A percentile compares a stretch with the other conserved stretches of the same genome.
These are phyloP conservation scores for Zaprionus obscuricornis DNA, from an alignment of 2,888 invertebrate genomes.

Conservation along the genomic window DNA sequence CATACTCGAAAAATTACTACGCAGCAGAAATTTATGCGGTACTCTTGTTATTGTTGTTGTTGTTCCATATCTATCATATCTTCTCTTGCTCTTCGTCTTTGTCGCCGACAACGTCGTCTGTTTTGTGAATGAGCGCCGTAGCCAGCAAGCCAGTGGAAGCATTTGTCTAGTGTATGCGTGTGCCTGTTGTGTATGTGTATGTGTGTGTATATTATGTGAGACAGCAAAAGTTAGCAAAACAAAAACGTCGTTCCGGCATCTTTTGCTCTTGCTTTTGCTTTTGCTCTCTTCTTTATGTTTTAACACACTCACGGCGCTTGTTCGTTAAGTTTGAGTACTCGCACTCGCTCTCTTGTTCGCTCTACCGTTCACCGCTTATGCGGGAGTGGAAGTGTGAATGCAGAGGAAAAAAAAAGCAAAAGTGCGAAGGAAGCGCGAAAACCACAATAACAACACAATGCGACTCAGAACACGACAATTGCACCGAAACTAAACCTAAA, in stretches of 20 bases:
- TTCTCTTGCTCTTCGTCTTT: conserved; percentile 52
- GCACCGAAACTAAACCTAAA: conserved; percentile 34
- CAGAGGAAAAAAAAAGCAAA: conserved; percentile 50
- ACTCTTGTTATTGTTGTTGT: conserved; percentile 57
- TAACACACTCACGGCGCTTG: conserved; percentile 23
- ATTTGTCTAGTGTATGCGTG: conserved; percentile 44
- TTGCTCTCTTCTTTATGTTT: not conserved
- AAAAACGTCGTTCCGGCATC: conserved; percentile 50
- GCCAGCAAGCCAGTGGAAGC: conserved; percentile 12
- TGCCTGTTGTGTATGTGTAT: conserved; percentile 2
- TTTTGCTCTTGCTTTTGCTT: conserved; percentile 6
- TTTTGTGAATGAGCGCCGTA: conserved; percentile 66
- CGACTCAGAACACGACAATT: conserved; percentile 40
- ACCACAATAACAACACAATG: conserved; percentile 43
- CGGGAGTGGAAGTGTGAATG: conserved; percentile 26
- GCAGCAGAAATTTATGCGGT: conserved; percentile 77
- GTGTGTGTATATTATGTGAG: too few species aligned
- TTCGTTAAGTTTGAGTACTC: conserved; percentile 20
- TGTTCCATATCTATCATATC: conserved; percentile 77
- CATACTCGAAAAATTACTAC: conserved; percentile 69
- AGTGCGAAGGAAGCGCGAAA: conserved; percentile 55
- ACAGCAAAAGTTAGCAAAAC: conserved; percentile 60
- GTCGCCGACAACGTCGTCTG: conserved; percentile 38
- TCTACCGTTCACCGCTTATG: conserved; percentile 4
- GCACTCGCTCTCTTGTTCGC: conserved; percentile 2